Percentiles rank a stretch among this genome's conserved stretches.
phyloP scores from a whole-genome alignment of 1,140 invertebrate species.

The Meloidogyne floridensis region DNA sequence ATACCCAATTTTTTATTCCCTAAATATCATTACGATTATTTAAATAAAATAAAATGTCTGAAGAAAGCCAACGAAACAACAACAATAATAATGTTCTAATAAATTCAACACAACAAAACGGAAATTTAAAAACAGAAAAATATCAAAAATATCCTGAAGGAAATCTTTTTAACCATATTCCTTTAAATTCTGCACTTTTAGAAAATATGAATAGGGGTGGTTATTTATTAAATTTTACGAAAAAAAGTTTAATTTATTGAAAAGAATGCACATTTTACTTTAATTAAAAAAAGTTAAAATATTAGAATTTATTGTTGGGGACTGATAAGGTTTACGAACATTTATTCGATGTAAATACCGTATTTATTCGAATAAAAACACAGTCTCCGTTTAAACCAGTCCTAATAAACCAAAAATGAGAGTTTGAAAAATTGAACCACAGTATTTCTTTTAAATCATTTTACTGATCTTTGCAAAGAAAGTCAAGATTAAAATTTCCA shows the following conservation, averaged over 20 bases:
- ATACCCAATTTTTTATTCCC: no score
- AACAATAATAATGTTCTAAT: background rate
- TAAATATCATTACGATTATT: no score
- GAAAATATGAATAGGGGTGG: slow-evolving; percentile 51
- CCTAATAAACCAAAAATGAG: no score
- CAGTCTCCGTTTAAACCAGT: no score
- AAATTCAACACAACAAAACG: background rate
- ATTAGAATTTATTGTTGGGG: no score
- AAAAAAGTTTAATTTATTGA: background rate
- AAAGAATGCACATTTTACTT: background rate
- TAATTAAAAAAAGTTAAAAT: slow-evolving; percentile 23
- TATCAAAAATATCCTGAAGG: slow-evolving; percentile 19
- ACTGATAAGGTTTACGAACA: no score
- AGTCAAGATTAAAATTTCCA: no score
- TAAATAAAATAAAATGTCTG: background rate
- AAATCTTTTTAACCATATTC: slow-evolving; percentile 50
- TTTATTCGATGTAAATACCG: no score
- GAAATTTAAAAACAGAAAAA: slow-evolving; percentile 3
- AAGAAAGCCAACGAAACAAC: background rate
- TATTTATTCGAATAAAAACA: no score
- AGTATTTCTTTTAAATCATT: no score
- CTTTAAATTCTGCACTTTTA: slow-evolving; percentile 41
- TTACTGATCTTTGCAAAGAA: no score
- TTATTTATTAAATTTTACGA: slow-evolving; percentile 10
- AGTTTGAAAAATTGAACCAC: no score